phyloP scores from a whole-genome alignment of 2,888 invertebrate genomes.

The Drosophila kokeensis region DNA sequence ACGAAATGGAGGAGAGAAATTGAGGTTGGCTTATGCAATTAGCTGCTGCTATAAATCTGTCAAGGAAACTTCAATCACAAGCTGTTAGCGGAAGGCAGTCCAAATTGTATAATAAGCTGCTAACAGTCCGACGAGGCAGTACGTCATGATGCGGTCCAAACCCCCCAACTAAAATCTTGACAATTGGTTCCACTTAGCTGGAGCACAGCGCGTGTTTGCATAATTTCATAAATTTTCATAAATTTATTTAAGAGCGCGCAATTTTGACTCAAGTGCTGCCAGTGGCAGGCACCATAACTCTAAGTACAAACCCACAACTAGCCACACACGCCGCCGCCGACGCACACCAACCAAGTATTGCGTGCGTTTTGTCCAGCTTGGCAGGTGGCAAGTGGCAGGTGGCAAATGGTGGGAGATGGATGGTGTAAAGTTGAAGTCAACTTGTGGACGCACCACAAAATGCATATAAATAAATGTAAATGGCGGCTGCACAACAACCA shows the following conservation, averaged over 20 bases:
- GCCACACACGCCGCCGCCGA: constrained; percentile 3
- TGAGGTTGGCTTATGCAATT: neutral
- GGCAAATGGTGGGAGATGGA: neutral
- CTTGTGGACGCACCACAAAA: constrained; percentile 38
- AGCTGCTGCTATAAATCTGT: neutral
- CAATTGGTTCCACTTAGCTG: constrained; percentile 51
- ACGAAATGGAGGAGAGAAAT: neutral
- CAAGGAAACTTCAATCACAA: neutral
- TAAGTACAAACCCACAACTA: constrained; percentile 17
- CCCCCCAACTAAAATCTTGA: constrained; percentile 9
- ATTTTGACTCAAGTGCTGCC: constrained; percentile 13
- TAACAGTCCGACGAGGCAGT: neutral
- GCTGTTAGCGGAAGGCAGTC: neutral
- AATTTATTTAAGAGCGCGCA: constrained; percentile 44
- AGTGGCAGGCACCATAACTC: constrained; percentile 3
- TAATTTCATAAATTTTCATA: constrained; percentile 57
- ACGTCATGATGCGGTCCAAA: neutral
- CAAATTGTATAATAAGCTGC: neutral
- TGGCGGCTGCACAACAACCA: constrained; percentile 23
- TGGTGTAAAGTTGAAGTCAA: constrained; percentile 24
- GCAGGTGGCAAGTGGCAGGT: constrained; percentile 16
- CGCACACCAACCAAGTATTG: constrained; percentile 6
- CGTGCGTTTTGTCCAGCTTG: constrained; percentile 27
- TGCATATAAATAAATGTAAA: constrained; percentile 58
- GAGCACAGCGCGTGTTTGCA: constrained; percentile 32